A percentile compares a stretch with the other conserved stretches of the same genome.
Conservation (phyloP, 2,113 vertebrate genomes). For the Cyprinodon tularosa region DNA sequence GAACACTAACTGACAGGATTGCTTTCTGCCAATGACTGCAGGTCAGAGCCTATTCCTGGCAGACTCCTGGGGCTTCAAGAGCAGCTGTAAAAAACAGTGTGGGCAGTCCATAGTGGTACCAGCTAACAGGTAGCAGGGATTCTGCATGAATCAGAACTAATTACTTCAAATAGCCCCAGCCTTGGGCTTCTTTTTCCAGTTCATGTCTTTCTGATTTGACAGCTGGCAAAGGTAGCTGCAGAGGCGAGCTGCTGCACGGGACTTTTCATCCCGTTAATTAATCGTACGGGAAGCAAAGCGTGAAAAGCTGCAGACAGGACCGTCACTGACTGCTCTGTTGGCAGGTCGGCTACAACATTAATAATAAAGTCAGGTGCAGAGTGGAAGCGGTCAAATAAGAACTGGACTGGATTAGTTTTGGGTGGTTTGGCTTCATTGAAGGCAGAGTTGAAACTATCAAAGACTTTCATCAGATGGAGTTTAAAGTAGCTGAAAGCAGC, state of each 20-base stretch:
- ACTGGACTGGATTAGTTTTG: constrained; percentile 27
- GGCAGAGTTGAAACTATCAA: constrained; percentile 46
- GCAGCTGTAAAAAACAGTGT: constrained; percentile 2
- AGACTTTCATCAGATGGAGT: constrained; percentile 49
- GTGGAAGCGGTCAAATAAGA: constrained; percentile 3
- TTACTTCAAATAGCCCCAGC: constrained; percentile 59
- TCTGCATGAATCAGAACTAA: constrained; percentile 66
- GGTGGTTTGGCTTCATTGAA: constrained; percentile 31
- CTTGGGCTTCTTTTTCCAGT: constrained; percentile 43
- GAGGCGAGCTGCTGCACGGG: constrained; percentile 15
- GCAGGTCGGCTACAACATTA: constrained; percentile 28
- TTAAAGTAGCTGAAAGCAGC: constrained; percentile 49
- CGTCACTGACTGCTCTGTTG: constrained; percentile 27
- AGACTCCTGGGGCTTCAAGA: not conserved
- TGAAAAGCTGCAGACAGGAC: constrained; percentile 41
- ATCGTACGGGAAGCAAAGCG: constrained; percentile 53
- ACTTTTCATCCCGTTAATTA: constrained; percentile 62
- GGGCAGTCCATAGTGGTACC: constrained; percentile 11
- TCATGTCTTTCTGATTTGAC: constrained; percentile 59
- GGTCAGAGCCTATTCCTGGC: no score
- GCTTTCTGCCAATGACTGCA: no score
- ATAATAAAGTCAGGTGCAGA: constrained; percentile 38
- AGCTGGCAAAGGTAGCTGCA: constrained; percentile 58
- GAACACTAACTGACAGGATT: no score
- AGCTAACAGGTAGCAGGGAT: constrained; percentile 61